phyloP scores from a whole-genome alignment of 2,888 invertebrate genomes.

The Acanthococcus lagerstroemiae region DNA sequence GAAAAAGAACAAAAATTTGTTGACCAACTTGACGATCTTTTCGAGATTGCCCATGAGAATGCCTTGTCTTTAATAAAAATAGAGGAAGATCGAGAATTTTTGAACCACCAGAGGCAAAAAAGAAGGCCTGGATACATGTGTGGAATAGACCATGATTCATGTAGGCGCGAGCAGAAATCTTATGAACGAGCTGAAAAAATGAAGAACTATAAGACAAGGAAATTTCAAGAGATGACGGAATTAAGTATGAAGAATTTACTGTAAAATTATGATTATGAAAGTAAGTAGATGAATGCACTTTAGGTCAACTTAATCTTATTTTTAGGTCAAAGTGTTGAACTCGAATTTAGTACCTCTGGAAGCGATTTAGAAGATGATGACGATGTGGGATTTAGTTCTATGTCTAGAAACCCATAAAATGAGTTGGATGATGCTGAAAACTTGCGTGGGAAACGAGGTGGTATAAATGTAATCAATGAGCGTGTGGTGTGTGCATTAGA shows the following conservation, averaged over 20 bases:
- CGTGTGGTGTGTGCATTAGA: not conserved
- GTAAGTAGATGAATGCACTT: no score
- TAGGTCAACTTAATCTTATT: no score
- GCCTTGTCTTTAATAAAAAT: not conserved
- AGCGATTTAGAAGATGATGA: not conserved
- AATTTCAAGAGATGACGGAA: not conserved
- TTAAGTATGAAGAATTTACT: not conserved
- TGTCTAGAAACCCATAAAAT: no score
- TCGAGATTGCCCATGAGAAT: constrained; percentile 5
- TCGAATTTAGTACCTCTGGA: not conserved
- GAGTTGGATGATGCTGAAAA: not conserved
- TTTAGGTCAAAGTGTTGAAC: not conserved
- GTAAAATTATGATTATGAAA: no score
- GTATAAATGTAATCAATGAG: not conserved
- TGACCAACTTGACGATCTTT: not conserved
- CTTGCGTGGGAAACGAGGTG: not conserved
- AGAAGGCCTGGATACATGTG: not conserved
- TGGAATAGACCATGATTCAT: not conserved
- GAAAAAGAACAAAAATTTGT: constrained; percentile 11
- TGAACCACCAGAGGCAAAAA: not conserved
- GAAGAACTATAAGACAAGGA: not conserved
- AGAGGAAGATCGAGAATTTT: constrained; percentile 5
- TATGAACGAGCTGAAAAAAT: not conserved
- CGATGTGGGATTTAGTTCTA: not conserved
- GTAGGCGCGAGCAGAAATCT: not conserved